Percentiles rank a stretch among this genome's conserved stretches.
Conservation (phyloP, 1,140 invertebrate genomes). For the Drosophila bifasciata region DNA sequence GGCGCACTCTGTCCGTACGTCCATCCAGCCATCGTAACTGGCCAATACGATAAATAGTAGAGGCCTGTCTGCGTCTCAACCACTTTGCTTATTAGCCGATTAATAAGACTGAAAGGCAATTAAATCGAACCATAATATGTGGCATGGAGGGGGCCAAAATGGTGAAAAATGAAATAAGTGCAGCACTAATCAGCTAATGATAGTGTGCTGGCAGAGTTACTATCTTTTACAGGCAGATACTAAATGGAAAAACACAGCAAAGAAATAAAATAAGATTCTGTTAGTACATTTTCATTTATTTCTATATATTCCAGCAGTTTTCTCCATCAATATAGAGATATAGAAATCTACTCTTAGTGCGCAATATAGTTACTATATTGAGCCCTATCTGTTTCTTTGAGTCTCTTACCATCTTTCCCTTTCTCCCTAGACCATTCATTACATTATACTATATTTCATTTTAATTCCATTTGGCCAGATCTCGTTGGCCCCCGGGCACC, state of each 20-base stretch:
- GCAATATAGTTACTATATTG: background rate
- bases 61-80: background rate
- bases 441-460: slow-evolving; percentile 32
- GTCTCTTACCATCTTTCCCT: background rate
- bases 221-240: slow-evolving; percentile 2
- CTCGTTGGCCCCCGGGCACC: slow-evolving; percentile 11
- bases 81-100: slow-evolving; percentile 55
- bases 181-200: slow-evolving; percentile 47
- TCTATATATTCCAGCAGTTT: no score
- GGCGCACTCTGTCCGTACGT: background rate
- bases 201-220: slow-evolving; percentile 13
- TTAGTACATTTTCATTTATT: no score
- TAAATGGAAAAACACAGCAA: no score
- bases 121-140: slow-evolving; percentile 15
- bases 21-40: no score
- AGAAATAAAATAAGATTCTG: no score
- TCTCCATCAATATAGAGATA: no score
- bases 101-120: slow-evolving; percentile 53
- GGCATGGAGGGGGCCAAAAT: slow-evolving; percentile 18
- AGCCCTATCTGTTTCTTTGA: background rate
- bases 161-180: slow-evolving; percentile 31
- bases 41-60: no score
- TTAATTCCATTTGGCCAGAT: slow-evolving; percentile 27
- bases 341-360: no score
- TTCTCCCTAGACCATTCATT: slow-evolving; percentile 10